Conservation (phyloP, 1,140 invertebrate species). For the Drosophila ercepeae region DNA sequence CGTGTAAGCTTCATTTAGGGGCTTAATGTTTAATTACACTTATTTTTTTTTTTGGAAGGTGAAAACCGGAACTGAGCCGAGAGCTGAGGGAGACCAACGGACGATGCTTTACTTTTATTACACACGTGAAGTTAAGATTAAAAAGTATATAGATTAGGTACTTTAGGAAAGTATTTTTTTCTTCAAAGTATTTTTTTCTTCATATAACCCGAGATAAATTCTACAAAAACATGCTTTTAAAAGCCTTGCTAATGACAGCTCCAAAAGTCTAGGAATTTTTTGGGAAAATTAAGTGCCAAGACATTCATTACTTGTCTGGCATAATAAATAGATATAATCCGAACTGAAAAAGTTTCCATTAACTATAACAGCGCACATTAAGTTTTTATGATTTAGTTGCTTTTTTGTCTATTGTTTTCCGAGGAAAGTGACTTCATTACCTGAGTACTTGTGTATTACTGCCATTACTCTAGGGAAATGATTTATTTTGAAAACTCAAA, state of each 20-base stretch:
- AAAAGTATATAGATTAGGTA: conserved; percentile 2
- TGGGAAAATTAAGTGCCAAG: conserved; percentile 13
- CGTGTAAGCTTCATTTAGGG: conserved; percentile 54
- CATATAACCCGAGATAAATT: not conserved
- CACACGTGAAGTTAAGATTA: conserved; percentile 7
- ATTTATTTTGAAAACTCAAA: not conserved
- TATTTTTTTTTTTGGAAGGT: conserved; percentile 1
- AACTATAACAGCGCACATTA: conserved; percentile 27
- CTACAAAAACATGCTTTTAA: conserved; percentile 1
- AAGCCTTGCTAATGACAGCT: conserved; percentile 1
- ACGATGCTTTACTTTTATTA: conserved; percentile 13
- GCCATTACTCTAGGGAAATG: not conserved
- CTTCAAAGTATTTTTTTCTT: not conserved
- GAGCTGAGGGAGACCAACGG: conserved; percentile 15
- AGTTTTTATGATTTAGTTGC: conserved; percentile 6
- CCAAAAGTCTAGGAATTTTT: conserved; percentile 16
- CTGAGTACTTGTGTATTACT: not conserved
- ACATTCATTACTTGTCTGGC: conserved; percentile 22
- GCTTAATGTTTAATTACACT: conserved; percentile 37
- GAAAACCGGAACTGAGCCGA: conserved; percentile 35
- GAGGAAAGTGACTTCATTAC: conserved; percentile 33
- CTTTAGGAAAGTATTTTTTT: not conserved
- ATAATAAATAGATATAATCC: conserved; percentile 24
- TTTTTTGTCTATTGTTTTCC: not conserved
- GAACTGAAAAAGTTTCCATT: conserved; percentile 35